Evolutionary conservation across 2,113 vertebrate species (phyloP), one percentile per base, ranked within the genome.

Genomic region (Columbina picui): DNA sequence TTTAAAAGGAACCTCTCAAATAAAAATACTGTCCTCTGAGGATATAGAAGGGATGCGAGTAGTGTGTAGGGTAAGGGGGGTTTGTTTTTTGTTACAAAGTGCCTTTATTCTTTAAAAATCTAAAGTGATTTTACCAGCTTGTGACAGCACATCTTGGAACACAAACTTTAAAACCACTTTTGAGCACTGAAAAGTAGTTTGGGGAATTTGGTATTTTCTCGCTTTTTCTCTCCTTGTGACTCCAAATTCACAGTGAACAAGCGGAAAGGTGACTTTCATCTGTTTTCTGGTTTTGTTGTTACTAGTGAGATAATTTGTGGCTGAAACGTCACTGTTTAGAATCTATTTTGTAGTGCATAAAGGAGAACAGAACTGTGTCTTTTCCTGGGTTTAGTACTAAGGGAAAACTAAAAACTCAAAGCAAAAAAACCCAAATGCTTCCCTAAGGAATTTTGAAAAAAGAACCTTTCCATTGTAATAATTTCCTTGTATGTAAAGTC

Each of bases 1-100:
- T 88, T 98, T 99, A 92, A 99, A 99, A 98, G 99, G 99, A 87
- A 99, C 99, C 15, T 99, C 99, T 77, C 99, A 99, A 98, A 99
- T 99, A 98, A 99, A 99, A 98, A 98, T 99, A 93, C 98, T 99
- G 47, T 98, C 98, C 59, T 96, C 99, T 57, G 99, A 99, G 87
- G 99, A 99, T 97, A 99, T 99, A 84, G 99, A 99, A 96, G 98
- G 98, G 84, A 99, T 99, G 99, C 98, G 98, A 94, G 96, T 99
- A 43, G 99, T 99, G 36, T 99, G 99, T 97, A 98, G 98, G 98
- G 99, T 99, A 98, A 98, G 95, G 47, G 7, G 6, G 2, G 27
- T 67, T 80, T 75, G 41, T 8, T 43, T 68, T 91, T 67, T 1
- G 3, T 75, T 43, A 55, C 7, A 6, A 59, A 25, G 10, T 57